Conservation (phyloP, 2,888 invertebrate genomes). For the Strigamia transsilvanica region DNA sequence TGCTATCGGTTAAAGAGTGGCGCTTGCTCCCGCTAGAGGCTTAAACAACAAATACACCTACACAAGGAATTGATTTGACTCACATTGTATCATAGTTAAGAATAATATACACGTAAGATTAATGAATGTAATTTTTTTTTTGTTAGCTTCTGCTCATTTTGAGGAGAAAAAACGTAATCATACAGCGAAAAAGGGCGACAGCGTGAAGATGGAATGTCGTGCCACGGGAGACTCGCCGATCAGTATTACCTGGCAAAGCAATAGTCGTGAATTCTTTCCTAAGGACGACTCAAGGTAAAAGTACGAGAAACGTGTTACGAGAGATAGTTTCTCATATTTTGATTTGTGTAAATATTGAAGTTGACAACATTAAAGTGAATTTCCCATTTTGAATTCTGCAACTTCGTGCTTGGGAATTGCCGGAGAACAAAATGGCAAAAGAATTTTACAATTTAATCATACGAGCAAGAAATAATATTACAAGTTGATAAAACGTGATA, state of each 20-base stretch:
- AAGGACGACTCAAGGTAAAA: slow-evolving; percentile 48
- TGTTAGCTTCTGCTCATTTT: slow-evolving; percentile 54
- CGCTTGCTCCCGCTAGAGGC: no score
- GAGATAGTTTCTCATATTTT: background rate
- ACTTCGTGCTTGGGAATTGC: background rate
- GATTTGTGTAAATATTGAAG: background rate
- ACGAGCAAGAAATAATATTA: slow-evolving; percentile 13
- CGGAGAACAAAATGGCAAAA: background rate
- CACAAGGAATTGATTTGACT: no score
- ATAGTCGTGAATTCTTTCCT: slow-evolving; percentile 41
- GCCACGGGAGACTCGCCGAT: slow-evolving; percentile 55
- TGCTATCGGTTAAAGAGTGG: no score
- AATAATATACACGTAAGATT: no score
- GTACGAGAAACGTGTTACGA: background rate
- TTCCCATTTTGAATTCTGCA: background rate
- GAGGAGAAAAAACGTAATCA: slow-evolving; percentile 54
- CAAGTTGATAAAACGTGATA: background rate
- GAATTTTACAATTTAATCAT: slow-evolving; percentile 27
- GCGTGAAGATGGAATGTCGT: slow-evolving; percentile 51
- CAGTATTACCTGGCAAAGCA: slow-evolving; percentile 54
- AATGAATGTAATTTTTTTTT: background rate
- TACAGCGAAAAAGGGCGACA: slow-evolving; percentile 54
- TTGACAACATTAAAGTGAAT: background rate
- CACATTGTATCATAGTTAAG: no score
- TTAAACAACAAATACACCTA: no score